These are phyloP conservation scores for Zaprionus tsacasi DNA, from an alignment of 1,140 invertebrate genomes.

Conservation along the genomic window DNA sequence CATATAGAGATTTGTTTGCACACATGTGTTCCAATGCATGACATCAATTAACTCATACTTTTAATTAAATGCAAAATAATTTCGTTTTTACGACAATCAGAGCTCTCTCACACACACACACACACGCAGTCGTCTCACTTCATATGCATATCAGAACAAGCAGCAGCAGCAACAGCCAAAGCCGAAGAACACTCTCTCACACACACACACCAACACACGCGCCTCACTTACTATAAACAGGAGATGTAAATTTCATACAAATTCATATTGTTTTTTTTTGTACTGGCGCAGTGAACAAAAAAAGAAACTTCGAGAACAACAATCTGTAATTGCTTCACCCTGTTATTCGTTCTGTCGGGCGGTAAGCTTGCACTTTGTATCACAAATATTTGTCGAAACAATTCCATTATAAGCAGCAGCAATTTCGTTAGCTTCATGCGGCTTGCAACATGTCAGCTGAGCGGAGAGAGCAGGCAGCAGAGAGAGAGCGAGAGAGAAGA, in stretches of 20 bases:
- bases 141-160: slow-evolving; percentile 36
- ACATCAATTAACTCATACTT: slow-evolving; percentile 63
- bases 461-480: slow-evolving; percentile 21
- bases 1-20: not conserved
- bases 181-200: slow-evolving; percentile 32
- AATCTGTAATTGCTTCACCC: slow-evolving; percentile 44
- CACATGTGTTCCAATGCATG: slow-evolving; percentile 26
- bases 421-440: slow-evolving; percentile 50
- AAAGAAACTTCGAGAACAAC: slow-evolving; percentile 70
- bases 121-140: slow-evolving; percentile 8
- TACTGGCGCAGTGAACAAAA: not conserved
- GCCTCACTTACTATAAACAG: slow-evolving; percentile 31
- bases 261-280: slow-evolving; percentile 36
- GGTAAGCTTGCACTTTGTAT: slow-evolving; percentile 63
- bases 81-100: slow-evolving; percentile 61
- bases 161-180: slow-evolving; percentile 37
- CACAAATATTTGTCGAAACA: slow-evolving; percentile 61
- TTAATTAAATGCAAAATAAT: slow-evolving; percentile 78
- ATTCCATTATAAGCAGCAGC: slow-evolving; percentile 34
- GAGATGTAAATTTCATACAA: slow-evolving; percentile 33
- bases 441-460: slow-evolving; percentile 76
- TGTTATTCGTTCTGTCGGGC: not conserved
- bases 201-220: slow-evolving; percentile 6
- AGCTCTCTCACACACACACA: slow-evolving; percentile 33
- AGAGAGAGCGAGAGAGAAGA: slow-evolving; percentile 33